A percentile compares a stretch with the other conserved stretches of the same genome.
These are phyloP conservation scores for Priocnemis perturbator DNA, from an alignment of 2,888 invertebrate species.

Conservation along the genomic window DNA sequence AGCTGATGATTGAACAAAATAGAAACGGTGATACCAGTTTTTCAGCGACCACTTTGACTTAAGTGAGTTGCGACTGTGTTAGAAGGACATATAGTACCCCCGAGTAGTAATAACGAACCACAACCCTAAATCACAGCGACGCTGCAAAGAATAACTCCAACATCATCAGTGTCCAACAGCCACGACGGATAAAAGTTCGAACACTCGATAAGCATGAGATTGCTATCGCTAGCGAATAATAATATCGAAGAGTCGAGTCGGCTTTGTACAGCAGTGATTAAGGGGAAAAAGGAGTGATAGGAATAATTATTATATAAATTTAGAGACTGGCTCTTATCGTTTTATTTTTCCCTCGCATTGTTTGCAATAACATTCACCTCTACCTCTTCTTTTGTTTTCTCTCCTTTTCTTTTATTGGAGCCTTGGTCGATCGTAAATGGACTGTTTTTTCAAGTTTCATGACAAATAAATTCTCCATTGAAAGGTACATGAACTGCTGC, in stretches of 20 bases:
- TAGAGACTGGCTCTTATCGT: constrained; percentile 21
- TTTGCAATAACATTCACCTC: constrained; percentile 54
- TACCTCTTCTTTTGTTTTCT: constrained; percentile 88
- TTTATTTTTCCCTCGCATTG: constrained; percentile 44
- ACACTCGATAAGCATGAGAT: constrained; percentile 21
- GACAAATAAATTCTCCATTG: constrained; percentile 66
- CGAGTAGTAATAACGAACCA: constrained; percentile 11
- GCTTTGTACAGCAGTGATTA: not conserved
- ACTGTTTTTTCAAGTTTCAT: constrained; percentile 65
- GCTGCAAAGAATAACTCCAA: constrained; percentile 35
- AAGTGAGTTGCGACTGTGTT: constrained; percentile 60
- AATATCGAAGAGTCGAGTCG: not conserved
- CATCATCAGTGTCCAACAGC: constrained; percentile 26
- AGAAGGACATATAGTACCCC: constrained; percentile 31
- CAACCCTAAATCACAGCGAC: constrained; percentile 61
- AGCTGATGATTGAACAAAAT: too few species aligned
- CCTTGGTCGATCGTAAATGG: constrained; percentile 48
- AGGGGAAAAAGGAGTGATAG: constrained; percentile 60
- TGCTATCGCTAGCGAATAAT: constrained; percentile 28
- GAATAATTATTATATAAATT: constrained; percentile 71
- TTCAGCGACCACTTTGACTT: constrained; percentile 63
- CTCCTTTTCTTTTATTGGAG: constrained; percentile 85
- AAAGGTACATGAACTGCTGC: constrained; percentile 24
- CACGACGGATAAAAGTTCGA: constrained; percentile 24
- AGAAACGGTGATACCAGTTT: too few species aligned